Base-by-base conservation (phyloP, 2,797 vertebrate species). In the Falco cherrug region DNA sequence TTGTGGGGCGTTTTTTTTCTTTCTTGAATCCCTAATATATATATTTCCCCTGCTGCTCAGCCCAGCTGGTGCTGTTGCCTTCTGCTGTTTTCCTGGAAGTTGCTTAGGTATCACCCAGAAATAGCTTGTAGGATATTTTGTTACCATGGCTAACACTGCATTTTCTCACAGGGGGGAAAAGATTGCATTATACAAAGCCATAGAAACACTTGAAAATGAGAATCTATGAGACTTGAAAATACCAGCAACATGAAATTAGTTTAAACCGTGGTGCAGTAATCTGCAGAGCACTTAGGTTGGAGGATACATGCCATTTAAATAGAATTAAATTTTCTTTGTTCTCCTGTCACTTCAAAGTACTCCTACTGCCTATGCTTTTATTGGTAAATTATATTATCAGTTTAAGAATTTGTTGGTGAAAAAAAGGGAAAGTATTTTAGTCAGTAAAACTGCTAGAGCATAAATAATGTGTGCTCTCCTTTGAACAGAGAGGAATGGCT, bases 401-500 rank as follows among this genome's bases (percentile, higher is more conserved):
- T 95, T 97, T 96, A 90, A 95, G 78, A 96, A 95, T 97, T 95
- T 95, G 19, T 85, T 86, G 71, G 68, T 94, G 88, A 80, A 65
- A 91, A 90, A 90, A 97, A 80, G 61, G 90, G 89, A 78, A 97
- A 93, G 87, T 95, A 83, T 96, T 97, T 94, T 67, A 97, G 87
- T 97, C 63, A 63, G 80, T 93, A 78, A 77, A 97, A 91, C 93
- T 96, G 87, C 87, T 95, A 87, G 93, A 97, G 92, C 96, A 76
- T 97, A 90, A 97, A 89, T 89, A 90, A 96, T 93, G 90, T 48
- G 89, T 83, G 70, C 84, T 88, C 64, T 96, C 47, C 93, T 96
- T 95, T 97, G 93, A 95, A 47, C 41, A 91, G 94, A 88, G 96
- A 93, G 97, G 95, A 97, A 97, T 93, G 88, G 64, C 90, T 97